Conservation (phyloP, 2,797 vertebrate genomes). For the Corythornis leucogaster region DNA sequence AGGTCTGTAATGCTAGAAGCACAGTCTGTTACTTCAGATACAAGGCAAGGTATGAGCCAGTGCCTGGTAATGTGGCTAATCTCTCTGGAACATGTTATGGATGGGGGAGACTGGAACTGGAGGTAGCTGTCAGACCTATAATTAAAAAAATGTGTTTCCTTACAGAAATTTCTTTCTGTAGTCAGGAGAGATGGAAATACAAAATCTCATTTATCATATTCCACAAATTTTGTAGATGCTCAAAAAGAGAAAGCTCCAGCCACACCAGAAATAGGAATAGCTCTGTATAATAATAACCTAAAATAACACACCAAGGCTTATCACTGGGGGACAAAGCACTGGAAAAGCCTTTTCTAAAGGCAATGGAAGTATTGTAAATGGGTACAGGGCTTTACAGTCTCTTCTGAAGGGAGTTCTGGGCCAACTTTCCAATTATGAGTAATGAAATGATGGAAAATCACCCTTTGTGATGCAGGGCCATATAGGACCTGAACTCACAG, state of each 20-base stretch:
- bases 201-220: slow-evolving; percentile 42
- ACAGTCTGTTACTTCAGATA: slow-evolving; percentile 48
- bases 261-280: slow-evolving; percentile 8
- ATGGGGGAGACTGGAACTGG: neutral
- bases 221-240: neutral
- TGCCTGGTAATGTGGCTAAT: neutral
- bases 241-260: neutral
- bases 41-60: neutral
- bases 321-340: fast-evolving
- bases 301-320: neutral
- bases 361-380: neutral
- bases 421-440: neutral
- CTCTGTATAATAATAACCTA: slow-evolving; percentile 12
- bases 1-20: neutral
- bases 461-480: neutral
- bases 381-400: neutral
- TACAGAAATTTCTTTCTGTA: neutral
- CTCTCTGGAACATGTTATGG: neutral
- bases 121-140: slow-evolving; percentile 45
- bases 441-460: neutral
- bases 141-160: slow-evolving; percentile 36
- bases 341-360: slow-evolving; percentile 6
- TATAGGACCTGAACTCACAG: neutral
- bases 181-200: slow-evolving; percentile 28
- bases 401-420: neutral